Evolutionary conservation across 1,140 invertebrate species (phyloP), one percentile per base, ranked within the genome.

Genomic region (Saccostrea cuccullata): DNA sequence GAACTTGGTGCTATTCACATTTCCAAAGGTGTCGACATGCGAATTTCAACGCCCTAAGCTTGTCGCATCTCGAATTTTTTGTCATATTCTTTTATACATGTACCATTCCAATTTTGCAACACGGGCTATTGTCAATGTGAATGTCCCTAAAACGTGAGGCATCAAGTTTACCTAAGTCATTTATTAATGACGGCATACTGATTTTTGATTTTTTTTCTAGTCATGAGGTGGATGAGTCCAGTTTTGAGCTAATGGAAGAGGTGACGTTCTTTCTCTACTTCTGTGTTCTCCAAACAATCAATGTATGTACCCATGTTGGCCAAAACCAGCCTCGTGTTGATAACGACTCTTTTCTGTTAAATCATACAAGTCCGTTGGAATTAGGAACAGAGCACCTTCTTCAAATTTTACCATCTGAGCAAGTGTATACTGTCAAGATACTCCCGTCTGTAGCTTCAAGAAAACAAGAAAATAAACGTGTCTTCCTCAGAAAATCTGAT

Each of bases 371-470:
- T 15, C 26, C 23, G 30, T 11, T 4, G 9, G 13, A 77, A 1
- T 5, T 15, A 30, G 70, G 70, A 36, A 30, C 70, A 30, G 70
- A 77, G 15, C 70, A 77, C 70, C 70, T 77, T 15, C 11, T 77
- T 77, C 70, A 36, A 36, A 77, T 77, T 15, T 77, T 77, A 30
- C 70, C 70, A 30, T 77, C 70, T 36, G 9, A 77, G 70, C 70
- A 77, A 77, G 70, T 77, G 26, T 77, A 77, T 13, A 77, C 70
- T 15, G 30, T 77, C 23, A 77, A 77, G 70, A 77, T 77, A 77
- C 70, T 77, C 3, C 70, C 70, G 3, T 30, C 70, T 36, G 70
- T 77, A 40, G 15, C 26, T 36, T 30, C 26, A 0, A 77, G 30
- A 36, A 77, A 73, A 13, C 12, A 26, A 9, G 23, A 26, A 73